Evolutionary conservation across 2,113 vertebrate genomes (phyloP), one percentile per base, ranked within the genome.

Genomic region (Etheostoma spectabile): DNA sequence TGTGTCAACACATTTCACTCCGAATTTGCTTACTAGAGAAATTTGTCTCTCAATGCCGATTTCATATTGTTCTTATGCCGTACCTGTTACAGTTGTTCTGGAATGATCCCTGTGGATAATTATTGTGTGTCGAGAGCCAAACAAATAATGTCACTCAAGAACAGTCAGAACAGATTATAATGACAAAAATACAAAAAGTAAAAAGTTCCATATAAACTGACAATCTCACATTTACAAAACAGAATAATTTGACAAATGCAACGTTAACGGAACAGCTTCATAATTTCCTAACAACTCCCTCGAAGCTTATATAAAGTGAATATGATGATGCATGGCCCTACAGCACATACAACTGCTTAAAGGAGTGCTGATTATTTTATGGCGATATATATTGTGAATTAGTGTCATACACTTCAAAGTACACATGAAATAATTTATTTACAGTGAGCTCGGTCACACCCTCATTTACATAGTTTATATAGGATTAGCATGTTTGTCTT

Each of bases 1-100:
- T 99, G 96, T 97, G 97, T 99, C 98, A 98, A 98, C 98, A 99
- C 95, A 98, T 99, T 99, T 98, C 96, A 96, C 96, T 97, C 96
- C 97, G 95, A 96, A 97, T 95, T 42, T 97, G 98, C 98, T 99
- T 97, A 98, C 97, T 95, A 95, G 95, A 97, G 96, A 97, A 95
- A 97, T 97, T 96, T 96, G 97, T 97, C 96, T 97, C 96, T 97
- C 96, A 96, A 95, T 96, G 98, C 98, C 97, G 95, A 97, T 97
- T 97, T 95, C 92, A 65, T 94, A 92, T 96, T 95, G 95, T 95
- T 94, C 94, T 93, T 49, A 66, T 95, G 95, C 74, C 91, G 94
- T 93, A 96, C 95, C 94, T 96, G 95, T 96, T 97, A 96, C 94
- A 16, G 96, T 96, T 38, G 69, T 92, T 96, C 95, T 95, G 95